A percentile compares a stretch with the other conserved stretches of the same genome.
Evolutionary conservation across 2,888 invertebrate species (phyloP).

Genomic region (Girardia tigrina): DNA sequence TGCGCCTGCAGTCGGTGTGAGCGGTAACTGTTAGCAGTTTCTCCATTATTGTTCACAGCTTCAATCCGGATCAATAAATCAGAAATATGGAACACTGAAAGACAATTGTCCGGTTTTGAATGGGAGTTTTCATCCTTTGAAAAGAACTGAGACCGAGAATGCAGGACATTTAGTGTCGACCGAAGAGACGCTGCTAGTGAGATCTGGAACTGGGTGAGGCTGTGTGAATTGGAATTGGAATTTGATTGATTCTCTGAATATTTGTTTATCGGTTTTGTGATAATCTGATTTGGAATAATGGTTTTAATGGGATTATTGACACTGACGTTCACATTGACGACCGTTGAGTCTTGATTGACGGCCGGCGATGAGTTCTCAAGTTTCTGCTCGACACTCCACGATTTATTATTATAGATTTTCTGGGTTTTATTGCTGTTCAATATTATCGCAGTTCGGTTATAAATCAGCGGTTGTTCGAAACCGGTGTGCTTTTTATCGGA

Average conservation of each 20-base stretch:
- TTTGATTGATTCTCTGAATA: background rate
- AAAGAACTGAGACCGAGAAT: background rate
- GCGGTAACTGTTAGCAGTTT: conserved; percentile 9
- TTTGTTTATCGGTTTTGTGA: background rate
- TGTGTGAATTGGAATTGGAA: too few species aligned
- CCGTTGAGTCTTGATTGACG: background rate
- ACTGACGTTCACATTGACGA: background rate
- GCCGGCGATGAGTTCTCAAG: background rate
- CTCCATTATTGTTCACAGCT: conserved; percentile 8
- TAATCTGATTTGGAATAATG: background rate
- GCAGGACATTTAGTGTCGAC: background rate
- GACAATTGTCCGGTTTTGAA: conserved; percentile 13
- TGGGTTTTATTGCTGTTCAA: background rate
- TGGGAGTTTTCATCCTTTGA: background rate
- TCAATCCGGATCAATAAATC: background rate
- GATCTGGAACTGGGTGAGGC: background rate
- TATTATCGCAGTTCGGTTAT: background rate
- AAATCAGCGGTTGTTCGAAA: background rate
- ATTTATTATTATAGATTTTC: background rate
- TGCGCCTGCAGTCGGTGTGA: conserved; percentile 4
- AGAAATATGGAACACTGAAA: conserved; percentile 14
- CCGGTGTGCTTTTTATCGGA: background rate
- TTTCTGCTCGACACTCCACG: conserved; percentile 4
- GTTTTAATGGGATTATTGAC: too few species aligned
- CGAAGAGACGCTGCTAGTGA: background rate